These are phyloP conservation scores for Clarias fuscus DNA, from an alignment of 2,797 vertebrate genomes.

Conservation along the genomic window DNA sequence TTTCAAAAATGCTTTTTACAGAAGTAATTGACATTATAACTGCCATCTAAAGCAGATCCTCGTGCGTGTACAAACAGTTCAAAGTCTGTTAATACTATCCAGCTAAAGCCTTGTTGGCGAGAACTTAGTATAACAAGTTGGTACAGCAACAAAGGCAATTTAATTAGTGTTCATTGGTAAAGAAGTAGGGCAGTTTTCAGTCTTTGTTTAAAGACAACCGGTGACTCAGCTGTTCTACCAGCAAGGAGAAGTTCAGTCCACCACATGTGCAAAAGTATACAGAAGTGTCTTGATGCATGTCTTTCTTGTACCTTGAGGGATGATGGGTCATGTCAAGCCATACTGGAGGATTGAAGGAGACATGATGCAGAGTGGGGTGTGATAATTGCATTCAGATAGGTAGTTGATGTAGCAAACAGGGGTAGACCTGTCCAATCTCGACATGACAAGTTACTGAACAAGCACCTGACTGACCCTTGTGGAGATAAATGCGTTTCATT, in stretches of 20 bases:
- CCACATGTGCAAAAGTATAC: slow-evolving; percentile 32
- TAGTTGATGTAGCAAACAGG: background rate
- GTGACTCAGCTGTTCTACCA: slow-evolving; percentile 20
- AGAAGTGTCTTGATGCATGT: slow-evolving; percentile 11
- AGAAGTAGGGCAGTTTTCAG: background rate
- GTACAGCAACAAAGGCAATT: slow-evolving; percentile 3
- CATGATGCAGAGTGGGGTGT: background rate
- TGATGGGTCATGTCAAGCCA: background rate
- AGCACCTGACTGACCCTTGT: background rate
- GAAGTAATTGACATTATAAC: background rate
- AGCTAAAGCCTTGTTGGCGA: background rate
- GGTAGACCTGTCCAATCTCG: background rate
- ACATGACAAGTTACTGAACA: slow-evolving; percentile 12
- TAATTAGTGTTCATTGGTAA: background rate
- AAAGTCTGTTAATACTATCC: background rate
- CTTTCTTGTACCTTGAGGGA: slow-evolving; percentile 10
- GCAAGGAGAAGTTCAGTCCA: slow-evolving; percentile 13
- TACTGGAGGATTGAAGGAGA: background rate
- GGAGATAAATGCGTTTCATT: background rate
- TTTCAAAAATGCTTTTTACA: background rate
- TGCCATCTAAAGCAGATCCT: background rate
- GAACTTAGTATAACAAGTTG: background rate
- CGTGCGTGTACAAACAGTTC: background rate
- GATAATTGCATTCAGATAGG: slow-evolving; percentile 15
- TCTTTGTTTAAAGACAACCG: background rate